phyloP scores from a whole-genome alignment of 2,888 invertebrate genomes.

The Coecobrya sp. region DNA sequence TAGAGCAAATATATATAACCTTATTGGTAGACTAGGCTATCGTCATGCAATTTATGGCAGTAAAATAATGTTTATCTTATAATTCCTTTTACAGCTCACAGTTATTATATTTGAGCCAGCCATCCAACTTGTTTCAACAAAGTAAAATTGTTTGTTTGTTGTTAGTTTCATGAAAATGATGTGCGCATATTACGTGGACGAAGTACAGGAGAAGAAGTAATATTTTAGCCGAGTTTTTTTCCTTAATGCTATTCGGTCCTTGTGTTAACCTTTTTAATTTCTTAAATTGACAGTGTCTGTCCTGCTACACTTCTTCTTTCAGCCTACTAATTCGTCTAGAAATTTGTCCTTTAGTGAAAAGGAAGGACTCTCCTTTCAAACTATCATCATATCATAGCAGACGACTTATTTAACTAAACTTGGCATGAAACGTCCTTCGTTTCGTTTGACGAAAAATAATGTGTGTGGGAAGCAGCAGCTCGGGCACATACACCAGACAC shows the following conservation, averaged over 20 bases:
- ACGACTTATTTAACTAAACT: neutral
- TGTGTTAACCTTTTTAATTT: conserved; percentile 44
- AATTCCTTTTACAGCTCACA: neutral
- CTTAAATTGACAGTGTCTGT: conserved; percentile 18
- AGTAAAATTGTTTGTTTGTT: neutral
- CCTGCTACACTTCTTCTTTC: neutral
- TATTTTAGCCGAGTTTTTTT: neutral
- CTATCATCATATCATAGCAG: neutral
- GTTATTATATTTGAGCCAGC: neutral
- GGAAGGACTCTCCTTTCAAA: conserved; percentile 8
- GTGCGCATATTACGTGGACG: neutral
- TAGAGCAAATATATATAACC: conserved; percentile 3
- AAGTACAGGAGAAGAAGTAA: neutral
- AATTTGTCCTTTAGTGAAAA: conserved; percentile 34
- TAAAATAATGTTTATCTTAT: conserved; percentile 7
- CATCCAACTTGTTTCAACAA: neutral
- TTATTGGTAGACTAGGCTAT: neutral
- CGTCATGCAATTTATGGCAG: conserved; percentile 1
- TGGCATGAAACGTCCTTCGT: conserved; percentile 37
- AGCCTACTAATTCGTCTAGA: neutral
- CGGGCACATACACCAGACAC: neutral
- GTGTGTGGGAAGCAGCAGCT: neutral
- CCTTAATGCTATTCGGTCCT: neutral
- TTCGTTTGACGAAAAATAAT: conserved; percentile 7
- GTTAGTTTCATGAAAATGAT: neutral